phyloP scores from a whole-genome alignment of 92 coral and sea anemone species.

The Porites cylindrica region DNA sequence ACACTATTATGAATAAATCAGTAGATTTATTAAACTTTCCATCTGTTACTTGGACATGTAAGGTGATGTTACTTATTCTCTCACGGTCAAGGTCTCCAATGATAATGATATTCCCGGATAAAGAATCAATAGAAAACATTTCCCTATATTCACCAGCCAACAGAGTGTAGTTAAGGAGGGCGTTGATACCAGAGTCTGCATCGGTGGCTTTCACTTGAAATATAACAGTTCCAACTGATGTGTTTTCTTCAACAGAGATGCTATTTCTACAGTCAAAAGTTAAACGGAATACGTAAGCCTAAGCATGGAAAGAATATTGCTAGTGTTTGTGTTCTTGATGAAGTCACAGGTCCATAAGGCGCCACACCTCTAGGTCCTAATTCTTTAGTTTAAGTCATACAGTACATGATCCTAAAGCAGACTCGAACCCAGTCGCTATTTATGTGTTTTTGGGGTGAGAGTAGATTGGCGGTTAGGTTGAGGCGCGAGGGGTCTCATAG shows the following conservation, averaged over 20 bases:
- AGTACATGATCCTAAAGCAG: too few species aligned
- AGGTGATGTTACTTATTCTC: background rate
- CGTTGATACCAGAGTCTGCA: constrained; percentile 40
- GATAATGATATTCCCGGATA: constrained; percentile 38
- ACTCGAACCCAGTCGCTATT: too few species aligned
- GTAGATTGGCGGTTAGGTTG: too few species aligned
- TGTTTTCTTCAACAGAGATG: constrained; percentile 40
- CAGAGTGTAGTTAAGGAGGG: constrained; percentile 33
- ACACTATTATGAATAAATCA: constrained; percentile 9
- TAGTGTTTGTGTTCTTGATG: too few species aligned
- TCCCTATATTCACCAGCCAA: constrained; percentile 21
- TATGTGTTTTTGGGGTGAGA: too few species aligned
- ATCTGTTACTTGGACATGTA: constrained; percentile 42
- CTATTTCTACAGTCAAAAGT: background rate
- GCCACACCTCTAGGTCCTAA: too few species aligned
- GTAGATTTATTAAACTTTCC: constrained; percentile 27
- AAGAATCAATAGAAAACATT: constrained; percentile 18
- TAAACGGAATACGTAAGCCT: background rate
- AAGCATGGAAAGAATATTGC: too few species aligned
- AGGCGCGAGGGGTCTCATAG: too few species aligned
- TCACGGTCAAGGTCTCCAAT: constrained; percentile 16
- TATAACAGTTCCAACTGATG: constrained; percentile 36
- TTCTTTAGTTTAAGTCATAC: too few species aligned
- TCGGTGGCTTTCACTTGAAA: constrained; percentile 53
- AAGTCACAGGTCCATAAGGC: too few species aligned